Conservation (phyloP, 1,140 invertebrate species). For the Arion vulgaris region DNA sequence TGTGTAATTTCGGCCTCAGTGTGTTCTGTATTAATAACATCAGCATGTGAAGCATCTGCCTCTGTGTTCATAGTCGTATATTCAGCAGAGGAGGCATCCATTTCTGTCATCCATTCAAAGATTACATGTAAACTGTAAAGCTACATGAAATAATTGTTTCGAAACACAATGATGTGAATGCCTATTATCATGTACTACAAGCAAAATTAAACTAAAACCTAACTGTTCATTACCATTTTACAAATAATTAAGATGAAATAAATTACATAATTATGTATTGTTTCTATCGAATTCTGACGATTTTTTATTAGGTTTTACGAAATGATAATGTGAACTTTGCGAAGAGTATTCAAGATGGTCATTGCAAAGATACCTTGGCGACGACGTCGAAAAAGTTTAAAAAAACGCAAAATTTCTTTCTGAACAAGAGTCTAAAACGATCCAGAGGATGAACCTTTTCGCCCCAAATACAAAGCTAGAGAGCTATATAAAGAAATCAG, state of each 20-base stretch:
- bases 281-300: too few species aligned
- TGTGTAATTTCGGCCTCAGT: neutral
- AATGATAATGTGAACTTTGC: too few species aligned
- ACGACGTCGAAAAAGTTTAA: conserved; percentile 72
- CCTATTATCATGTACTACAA: too few species aligned
- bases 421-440: conserved; percentile 81
- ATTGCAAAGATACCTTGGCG: conserved; percentile 51
- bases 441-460: conserved; percentile 82
- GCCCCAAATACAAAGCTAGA: conserved; percentile 84
- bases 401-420: conserved; percentile 80
- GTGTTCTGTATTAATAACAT: neutral
- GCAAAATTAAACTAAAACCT: too few species aligned
- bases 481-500: conserved; percentile 79
- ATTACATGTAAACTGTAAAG: neutral
- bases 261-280: too few species aligned
- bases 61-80: neutral
- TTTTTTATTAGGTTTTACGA: too few species aligned
- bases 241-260: too few species aligned
- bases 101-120: neutral
- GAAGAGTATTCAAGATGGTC: conserved; percentile 58
- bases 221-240: too few species aligned
- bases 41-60: neutral
- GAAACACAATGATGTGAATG: neutral
- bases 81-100: neutral
- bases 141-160: neutral